Evolutionary conservation across 1,140 invertebrate genomes (phyloP).

Genomic region (Lepeophtheirus salmonis): DNA sequence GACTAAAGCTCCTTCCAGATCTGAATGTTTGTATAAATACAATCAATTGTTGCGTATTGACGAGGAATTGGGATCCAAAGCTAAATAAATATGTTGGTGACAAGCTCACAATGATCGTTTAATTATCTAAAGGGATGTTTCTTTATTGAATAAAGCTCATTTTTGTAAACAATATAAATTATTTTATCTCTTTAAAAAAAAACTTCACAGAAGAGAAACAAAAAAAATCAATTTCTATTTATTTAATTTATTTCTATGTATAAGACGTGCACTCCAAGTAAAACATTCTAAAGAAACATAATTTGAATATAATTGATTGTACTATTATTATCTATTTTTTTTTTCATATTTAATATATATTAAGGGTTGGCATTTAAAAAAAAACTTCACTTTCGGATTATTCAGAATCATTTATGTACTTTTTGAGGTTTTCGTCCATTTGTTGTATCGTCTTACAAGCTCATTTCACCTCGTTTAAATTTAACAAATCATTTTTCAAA

Average conservation of each 20-base stretch:
- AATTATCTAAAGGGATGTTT: slow-evolving; percentile 23
- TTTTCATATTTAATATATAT: not conserved
- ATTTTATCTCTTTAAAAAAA: not conserved
- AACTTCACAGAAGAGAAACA: not conserved
- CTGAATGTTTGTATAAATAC: slow-evolving; percentile 93
- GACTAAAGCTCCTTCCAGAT: slow-evolving; percentile 75
- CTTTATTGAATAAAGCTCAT: too few species aligned
- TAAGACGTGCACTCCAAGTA: not conserved
- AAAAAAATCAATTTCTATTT: not conserved
- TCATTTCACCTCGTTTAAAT: too few species aligned
- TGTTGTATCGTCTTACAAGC: too few species aligned
- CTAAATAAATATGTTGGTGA: slow-evolving; percentile 88
- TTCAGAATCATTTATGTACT: too few species aligned
- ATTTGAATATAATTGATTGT: too few species aligned
- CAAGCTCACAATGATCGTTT: slow-evolving; percentile 63
- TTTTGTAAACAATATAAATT: too few species aligned
- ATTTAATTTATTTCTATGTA: not conserved
- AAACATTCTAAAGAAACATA: too few species aligned
- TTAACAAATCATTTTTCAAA: too few species aligned
- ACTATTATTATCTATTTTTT: too few species aligned
- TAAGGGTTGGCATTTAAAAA: not conserved
- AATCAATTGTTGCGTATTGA: slow-evolving; percentile 97
- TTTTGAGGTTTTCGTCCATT: too few species aligned
- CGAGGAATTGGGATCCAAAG: slow-evolving; percentile 73
- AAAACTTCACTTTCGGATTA: too few species aligned